Conservation (phyloP, 2,113 vertebrate species). For the Narcine bancroftii region DNA sequence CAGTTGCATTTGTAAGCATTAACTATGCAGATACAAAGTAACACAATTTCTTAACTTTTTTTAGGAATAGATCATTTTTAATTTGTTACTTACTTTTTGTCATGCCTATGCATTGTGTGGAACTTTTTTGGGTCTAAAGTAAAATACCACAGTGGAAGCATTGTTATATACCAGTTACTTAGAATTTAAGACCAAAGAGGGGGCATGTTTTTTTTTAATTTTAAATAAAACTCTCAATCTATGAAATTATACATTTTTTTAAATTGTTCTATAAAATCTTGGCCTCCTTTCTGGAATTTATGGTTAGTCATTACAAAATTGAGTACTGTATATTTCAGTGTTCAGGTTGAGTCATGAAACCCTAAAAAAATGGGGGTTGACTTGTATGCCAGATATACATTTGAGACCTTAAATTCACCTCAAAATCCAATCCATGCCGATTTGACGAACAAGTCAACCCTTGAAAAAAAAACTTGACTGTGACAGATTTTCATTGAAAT, state of each 20-base stretch:
- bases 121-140: no score
- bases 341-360: no score
- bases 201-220: neutral
- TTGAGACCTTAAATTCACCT: no score
- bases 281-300: neutral
- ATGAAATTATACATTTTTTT: neutral
- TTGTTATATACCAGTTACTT: conserved; percentile 8
- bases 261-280: neutral
- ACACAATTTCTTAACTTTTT: no score
- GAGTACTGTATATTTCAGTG: no score
- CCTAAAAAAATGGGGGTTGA: no score
- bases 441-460: no score
- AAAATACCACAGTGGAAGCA: neutral
- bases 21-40: conserved; percentile 10
- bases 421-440: no score
- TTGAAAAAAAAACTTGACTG: no score
- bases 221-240: neutral
- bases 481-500: no score
- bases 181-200: conserved; percentile 25
- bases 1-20: neutral
- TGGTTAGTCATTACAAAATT: neutral
- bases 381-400: no score
- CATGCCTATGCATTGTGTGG: neutral
- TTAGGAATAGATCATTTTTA: no score
- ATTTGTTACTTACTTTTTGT: neutral